These are phyloP conservation scores for Diogma glabrata DNA, from an alignment of 2,888 invertebrate genomes.

Conservation along the genomic window DNA sequence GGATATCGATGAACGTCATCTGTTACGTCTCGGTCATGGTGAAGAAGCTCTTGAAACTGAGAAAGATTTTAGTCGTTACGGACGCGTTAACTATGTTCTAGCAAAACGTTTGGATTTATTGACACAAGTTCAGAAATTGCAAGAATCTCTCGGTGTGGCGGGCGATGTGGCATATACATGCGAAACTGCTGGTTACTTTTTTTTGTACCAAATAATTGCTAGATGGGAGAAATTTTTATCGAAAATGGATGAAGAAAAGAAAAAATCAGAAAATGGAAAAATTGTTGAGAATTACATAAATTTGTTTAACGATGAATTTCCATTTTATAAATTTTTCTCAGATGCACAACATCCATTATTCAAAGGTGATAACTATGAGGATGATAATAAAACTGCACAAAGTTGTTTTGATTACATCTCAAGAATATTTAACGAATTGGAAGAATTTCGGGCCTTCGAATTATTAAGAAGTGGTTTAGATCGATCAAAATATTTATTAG, in stretches of 20 bases:
- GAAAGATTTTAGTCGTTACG: conserved; percentile 97
- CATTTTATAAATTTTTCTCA: conserved; percentile 86
- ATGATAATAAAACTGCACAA: conserved; percentile 78
- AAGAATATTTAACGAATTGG: conserved; percentile 90
- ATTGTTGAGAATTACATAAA: conserved; percentile 29
- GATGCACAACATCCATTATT: conserved; percentile 91
- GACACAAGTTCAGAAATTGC: conserved; percentile 75
- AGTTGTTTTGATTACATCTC: conserved; percentile 92
- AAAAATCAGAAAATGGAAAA: too few relatives aligned
- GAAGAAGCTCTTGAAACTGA: conserved; percentile 98
- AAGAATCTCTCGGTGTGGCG: conserved; percentile 71
- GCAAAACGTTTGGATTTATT: conserved; percentile 85
- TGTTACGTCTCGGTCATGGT: conserved; percentile 96
- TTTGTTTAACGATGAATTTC: conserved; percentile 69
- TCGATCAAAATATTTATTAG: conserved; percentile 88
- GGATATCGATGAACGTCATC: conserved; percentile 95
- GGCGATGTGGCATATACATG: conserved; percentile 94
- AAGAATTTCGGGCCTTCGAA: conserved; percentile 98
- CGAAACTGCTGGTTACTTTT: conserved; percentile 97
- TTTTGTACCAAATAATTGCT: conserved; percentile 77
- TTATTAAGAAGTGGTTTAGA: conserved; percentile 89
- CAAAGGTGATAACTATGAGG: conserved; percentile 59
- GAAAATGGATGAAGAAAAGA: conserved; percentile 20
- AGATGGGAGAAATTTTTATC: conserved; percentile 82
- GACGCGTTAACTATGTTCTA: conserved; percentile 95